Evolutionary conservation across 2,797 vertebrate genomes (phyloP), one percentile per base, ranked within the genome.

Genomic region (Chloroceryle amazona): DNA sequence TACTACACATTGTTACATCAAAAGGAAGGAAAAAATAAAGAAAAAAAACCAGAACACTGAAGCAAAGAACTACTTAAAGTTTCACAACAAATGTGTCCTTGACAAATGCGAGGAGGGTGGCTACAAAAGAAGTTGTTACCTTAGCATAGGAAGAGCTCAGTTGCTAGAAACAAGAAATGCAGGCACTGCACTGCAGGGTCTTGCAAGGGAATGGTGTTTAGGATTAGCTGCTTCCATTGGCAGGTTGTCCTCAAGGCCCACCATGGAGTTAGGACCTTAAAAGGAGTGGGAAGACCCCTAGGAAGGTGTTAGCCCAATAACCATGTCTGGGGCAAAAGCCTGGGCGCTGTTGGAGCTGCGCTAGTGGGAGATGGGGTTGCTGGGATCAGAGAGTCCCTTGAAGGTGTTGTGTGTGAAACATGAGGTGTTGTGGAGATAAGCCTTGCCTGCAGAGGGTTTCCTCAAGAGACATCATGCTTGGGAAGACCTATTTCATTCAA

Each of bases 1-100:
- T 63, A 55, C 20, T 81, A 54, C 54, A 46, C 76, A 68, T 65
- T 61, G 51, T 22, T 83, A 51, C 54, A 49, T 81, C 2, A 19
- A 86, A 81, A 93, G 62, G 33, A 37, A 33, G 20, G 37, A 31
- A 14, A 13, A 5, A 18, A 4, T 5, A 10, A 10, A 1, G 3
- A 41, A 58, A 41, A 58, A 42, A 21, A 2, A 22, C 3, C 4
- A 46, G 72, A 79, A 47, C 4, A 3, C 11, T 57, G 51, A 94
- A 91, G 46, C 51, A 87, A 83, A 95, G 55, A 66, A 6, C 26
- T 47, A 29, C 31, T 94, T 76, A 33, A 93, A 74, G 65, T 81
- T 89, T 72, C 41, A 70, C 54, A 91, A 68, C 63, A 95, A 89
- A 87, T 14, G 18, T 68, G 82, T 96, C 89, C 93, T 96, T 97